Evolutionary conservation across 1,140 invertebrate species (phyloP).

Genomic region (Harpegnathos saltator): DNA sequence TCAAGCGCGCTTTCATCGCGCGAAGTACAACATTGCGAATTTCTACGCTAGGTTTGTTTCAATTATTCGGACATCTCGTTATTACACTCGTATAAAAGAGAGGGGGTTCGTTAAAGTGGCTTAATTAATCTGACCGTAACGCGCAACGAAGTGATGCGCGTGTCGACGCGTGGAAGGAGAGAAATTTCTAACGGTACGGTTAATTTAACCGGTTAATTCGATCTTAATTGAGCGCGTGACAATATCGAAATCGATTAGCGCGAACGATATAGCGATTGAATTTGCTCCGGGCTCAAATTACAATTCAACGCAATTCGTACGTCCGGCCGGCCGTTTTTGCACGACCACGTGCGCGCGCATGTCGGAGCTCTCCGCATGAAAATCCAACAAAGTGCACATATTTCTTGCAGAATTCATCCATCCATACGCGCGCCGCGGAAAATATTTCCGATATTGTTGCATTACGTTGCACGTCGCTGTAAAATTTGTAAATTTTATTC

Average conservation of each 20-base stretch:
- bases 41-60: background rate
- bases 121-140: conserved; percentile 9
- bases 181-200: background rate
- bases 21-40: background rate
- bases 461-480: no score
- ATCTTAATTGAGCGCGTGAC: background rate
- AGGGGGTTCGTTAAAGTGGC: background rate
- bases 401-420: no score
- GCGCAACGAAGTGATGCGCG: background rate
- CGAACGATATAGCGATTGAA: conserved; percentile 1
- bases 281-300: background rate
- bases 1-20: background rate
- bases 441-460: no score
- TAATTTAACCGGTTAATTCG: conserved; percentile 45
- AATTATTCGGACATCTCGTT: background rate
- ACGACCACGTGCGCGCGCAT: no score
- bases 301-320: background rate
- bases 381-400: no score
- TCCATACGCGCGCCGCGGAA: no score
- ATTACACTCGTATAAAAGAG: background rate
- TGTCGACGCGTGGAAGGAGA: background rate
- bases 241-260: conserved; percentile 30
- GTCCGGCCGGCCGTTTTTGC: no score
- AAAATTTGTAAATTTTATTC: no score
- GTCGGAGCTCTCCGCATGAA: no score